A percentile compares a stretch with the other conserved stretches of the same genome.
Conservation (phyloP, 2,888 invertebrate genomes). For the Phaonia tiefii region DNA sequence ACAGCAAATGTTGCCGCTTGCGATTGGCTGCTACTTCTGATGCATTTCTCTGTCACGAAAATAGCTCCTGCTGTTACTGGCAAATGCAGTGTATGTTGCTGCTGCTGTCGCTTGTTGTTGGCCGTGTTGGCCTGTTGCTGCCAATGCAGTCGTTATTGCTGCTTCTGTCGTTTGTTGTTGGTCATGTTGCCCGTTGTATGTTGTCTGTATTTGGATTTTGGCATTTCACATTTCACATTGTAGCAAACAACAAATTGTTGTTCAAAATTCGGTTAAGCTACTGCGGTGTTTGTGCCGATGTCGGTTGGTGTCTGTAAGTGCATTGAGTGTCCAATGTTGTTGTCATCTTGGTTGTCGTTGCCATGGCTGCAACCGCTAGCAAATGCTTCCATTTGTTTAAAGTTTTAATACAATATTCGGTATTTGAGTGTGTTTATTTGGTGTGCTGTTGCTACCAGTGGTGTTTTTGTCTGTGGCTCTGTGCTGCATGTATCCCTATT, state of each 20-base stretch:
- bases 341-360: neutral
- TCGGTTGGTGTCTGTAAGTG: neutral
- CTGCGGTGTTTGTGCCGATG: slow-evolving; percentile 17
- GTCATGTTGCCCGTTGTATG: neutral
- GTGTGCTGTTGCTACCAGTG: neutral
- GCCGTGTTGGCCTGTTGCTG: too few relatives aligned
- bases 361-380: slow-evolving; percentile 30
- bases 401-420: slow-evolving; percentile 25
- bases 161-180: neutral
- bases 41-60: slow-evolving; percentile 8
- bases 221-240: slow-evolving; percentile 42
- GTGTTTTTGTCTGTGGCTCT: slow-evolving; percentile 6
- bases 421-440: neutral
- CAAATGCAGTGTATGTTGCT: too few relatives aligned
- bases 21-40: neutral
- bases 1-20: slow-evolving; percentile 9
- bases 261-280: slow-evolving; percentile 16
- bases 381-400: slow-evolving; percentile 25
- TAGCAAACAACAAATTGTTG: slow-evolving; percentile 50
- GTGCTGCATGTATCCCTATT: slow-evolving; percentile 18
- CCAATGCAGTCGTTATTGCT: neutral
- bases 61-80: neutral
- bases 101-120: slow-evolving; percentile 19
- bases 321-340: slow-evolving; percentile 23
- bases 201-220: slow-evolving; percentile 34